phyloP scores from a whole-genome alignment of 2,888 invertebrate genomes.

The Zaprionus lineosus region DNA sequence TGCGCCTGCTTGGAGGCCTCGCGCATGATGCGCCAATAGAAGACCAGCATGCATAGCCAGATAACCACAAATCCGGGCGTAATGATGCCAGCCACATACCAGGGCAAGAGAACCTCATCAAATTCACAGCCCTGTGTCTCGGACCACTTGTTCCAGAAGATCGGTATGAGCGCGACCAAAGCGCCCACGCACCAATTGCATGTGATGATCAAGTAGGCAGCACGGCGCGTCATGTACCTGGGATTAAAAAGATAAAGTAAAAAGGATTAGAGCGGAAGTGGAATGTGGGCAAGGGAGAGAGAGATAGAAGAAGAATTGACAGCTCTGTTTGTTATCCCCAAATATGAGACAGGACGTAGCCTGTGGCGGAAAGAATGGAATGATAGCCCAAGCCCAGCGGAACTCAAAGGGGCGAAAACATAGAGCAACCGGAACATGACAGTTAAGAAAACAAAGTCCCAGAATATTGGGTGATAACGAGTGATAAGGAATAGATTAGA shows the following conservation, averaged over 20 bases:
- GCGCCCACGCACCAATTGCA: slow-evolving; percentile 88
- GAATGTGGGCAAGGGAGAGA: neutral
- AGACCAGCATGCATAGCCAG: slow-evolving; percentile 89
- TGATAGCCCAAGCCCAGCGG: too few species aligned
- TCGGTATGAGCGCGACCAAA: slow-evolving; percentile 87
- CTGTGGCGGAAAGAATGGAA: slow-evolving; percentile 12
- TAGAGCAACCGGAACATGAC: too few species aligned
- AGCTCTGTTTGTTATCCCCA: neutral
- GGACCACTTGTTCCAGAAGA: slow-evolving; percentile 91
- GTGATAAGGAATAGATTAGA: neutral
- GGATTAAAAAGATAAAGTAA: too few species aligned
- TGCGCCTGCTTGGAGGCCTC: slow-evolving; percentile 89
- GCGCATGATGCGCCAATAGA: slow-evolving; percentile 91
- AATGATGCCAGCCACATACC: slow-evolving; percentile 84
- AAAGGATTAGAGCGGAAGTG: neutral
- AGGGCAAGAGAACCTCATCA: slow-evolving; percentile 85
- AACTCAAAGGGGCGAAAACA: too few species aligned
- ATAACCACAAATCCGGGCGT: slow-evolving; percentile 89
- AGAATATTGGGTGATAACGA: neutral
- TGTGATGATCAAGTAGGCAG: slow-evolving; percentile 86
- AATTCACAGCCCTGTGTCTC: slow-evolving; percentile 86
- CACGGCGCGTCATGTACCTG: slow-evolving; percentile 87
- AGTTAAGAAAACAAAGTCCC: too few species aligned
- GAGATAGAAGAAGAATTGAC: neutral
- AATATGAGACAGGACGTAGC: neutral